Base-by-base conservation (phyloP, 2,888 invertebrate genomes). In the Pachydiplax longipennis region DNA sequence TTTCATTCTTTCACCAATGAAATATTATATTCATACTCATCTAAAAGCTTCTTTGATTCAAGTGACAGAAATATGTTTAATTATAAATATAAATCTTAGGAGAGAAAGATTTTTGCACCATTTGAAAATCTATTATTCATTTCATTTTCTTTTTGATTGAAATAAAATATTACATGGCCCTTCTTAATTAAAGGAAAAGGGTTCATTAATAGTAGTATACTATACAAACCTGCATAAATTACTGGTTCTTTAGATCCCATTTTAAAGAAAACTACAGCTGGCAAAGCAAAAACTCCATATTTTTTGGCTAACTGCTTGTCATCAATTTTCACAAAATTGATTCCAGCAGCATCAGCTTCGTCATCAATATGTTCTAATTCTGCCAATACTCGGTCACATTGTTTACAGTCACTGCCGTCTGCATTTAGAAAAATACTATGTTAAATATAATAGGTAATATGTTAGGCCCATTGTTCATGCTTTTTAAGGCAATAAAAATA, bases 331-430 rank as follows among this genome's bases (percentile, higher is more conserved):
- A 98, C 98, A 92, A 98, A 98, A 93, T 98, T 98, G 92, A 98
- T 98, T 10, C 98, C 98, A 5, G 97, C 97, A 31, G 96, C 95
- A 93, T 98, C 98, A 0, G 98, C 98, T 92, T 98, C 98, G 93
- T 98, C 98, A 93, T 98, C 98, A 92, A 98, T 98, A 94, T 98
- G 98, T 93, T 98, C 98, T 92, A 98, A 97, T 94, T 98, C 98
- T 65, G 96, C 95, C 92, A 98, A 95, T 44, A 98, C 98, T 93
- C 97, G 96, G 92, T 97, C 97, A 93, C 98, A 98, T 94, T 98
- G 98, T 94, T 98, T 98, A 95, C 98, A 98, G 94, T 98, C 98
- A 95, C 97, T 97, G 95, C 98, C 98, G 95, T 98, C 98, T 98
- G 95, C 94, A 95, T 94, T 94, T 94, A 93, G 94, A 93, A 94